These are phyloP conservation scores for Bradysia coprophila DNA, from an alignment of 1,140 invertebrate species.

Conservation along the genomic window DNA sequence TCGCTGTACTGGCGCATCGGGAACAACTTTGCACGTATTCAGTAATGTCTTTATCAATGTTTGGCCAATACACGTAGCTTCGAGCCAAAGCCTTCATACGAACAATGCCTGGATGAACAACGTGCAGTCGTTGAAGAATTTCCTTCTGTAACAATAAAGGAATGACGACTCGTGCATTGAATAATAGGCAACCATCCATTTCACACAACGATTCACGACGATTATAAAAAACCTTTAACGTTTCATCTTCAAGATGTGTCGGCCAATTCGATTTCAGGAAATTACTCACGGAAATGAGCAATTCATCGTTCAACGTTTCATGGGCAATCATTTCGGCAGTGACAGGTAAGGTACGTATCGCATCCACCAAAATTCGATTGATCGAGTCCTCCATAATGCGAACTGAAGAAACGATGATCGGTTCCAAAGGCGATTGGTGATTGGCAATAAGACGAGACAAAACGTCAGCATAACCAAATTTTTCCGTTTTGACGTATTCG, in stretches of 20 bases:
- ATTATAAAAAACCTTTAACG: slow-evolving; percentile 3
- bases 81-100: slow-evolving; percentile 28
- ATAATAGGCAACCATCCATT: not conserved
- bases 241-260: slow-evolving; percentile 2
- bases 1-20: slow-evolving; percentile 3
- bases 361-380: not conserved
- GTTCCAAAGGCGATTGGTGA: not conserved
- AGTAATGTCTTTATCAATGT: slow-evolving; percentile 25
- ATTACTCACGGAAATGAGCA: slow-evolving; percentile 4
- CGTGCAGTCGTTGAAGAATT: slow-evolving; percentile 21
- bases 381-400: not conserved
- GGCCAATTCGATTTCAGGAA: slow-evolving; percentile 3
- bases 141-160: slow-evolving; percentile 9
- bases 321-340: slow-evolving; percentile 1
- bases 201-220: not conserved
- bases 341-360: slow-evolving; percentile 5
- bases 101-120: slow-evolving; percentile 24
- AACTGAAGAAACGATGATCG: too few relatives aligned
- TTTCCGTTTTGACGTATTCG: slow-evolving; percentile 8
- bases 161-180: slow-evolving; percentile 11
- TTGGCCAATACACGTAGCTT: slow-evolving; percentile 26
- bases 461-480: slow-evolving; percentile 8
- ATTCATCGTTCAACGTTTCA: slow-evolving; percentile 6
- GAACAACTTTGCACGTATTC: slow-evolving; percentile 4
- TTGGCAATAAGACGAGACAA: slow-evolving; percentile 1